Evolutionary conservation across 2,888 invertebrate species (phyloP).

Genomic region (Syritta pipiens): DNA sequence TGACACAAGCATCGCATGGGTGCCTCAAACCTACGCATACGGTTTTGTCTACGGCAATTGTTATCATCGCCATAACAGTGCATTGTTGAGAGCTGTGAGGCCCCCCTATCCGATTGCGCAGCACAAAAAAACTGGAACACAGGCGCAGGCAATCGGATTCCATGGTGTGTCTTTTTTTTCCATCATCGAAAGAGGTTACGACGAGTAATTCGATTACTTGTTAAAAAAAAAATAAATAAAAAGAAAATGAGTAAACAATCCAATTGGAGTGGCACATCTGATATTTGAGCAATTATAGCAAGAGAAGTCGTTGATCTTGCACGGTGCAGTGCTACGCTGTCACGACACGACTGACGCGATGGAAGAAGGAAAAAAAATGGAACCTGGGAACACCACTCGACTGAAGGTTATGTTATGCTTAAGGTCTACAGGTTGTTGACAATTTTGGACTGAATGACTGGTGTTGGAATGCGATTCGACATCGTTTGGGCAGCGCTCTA

Average conservation of each 20-base stretch:
- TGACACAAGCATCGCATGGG: slow-evolving; percentile 3
- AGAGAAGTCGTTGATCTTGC: slow-evolving; percentile 53
- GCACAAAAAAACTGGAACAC: slow-evolving; percentile 8
- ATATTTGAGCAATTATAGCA: slow-evolving; percentile 49
- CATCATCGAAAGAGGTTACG: slow-evolving; percentile 6
- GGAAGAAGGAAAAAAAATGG: not conserved
- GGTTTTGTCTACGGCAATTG: slow-evolving; percentile 3
- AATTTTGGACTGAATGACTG: no score
- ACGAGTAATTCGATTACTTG: slow-evolving; percentile 24
- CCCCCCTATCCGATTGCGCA: slow-evolving; percentile 18
- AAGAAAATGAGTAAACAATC: slow-evolving; percentile 14
- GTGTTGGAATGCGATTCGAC: no score
- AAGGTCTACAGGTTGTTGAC: not conserved
- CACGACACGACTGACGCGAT: slow-evolving; percentile 5
- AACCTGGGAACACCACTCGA: slow-evolving; percentile 17
- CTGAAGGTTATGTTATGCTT: slow-evolving; percentile 28
- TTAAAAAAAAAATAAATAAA: not conserved
- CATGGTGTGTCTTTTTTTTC: slow-evolving; percentile 14
- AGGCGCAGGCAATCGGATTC: slow-evolving; percentile 4
- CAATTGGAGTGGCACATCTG: slow-evolving; percentile 33
- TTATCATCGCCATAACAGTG: slow-evolving; percentile 1
- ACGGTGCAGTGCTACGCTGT: slow-evolving; percentile 10
- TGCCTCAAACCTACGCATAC: slow-evolving; percentile 28
- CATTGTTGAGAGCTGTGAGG: not conserved
- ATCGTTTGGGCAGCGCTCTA: no score